A percentile compares a stretch with the other conserved stretches of the same genome.
Evolutionary conservation across 2,113 vertebrate species (phyloP).

Genomic region (Cryptotis parvus): DNA sequence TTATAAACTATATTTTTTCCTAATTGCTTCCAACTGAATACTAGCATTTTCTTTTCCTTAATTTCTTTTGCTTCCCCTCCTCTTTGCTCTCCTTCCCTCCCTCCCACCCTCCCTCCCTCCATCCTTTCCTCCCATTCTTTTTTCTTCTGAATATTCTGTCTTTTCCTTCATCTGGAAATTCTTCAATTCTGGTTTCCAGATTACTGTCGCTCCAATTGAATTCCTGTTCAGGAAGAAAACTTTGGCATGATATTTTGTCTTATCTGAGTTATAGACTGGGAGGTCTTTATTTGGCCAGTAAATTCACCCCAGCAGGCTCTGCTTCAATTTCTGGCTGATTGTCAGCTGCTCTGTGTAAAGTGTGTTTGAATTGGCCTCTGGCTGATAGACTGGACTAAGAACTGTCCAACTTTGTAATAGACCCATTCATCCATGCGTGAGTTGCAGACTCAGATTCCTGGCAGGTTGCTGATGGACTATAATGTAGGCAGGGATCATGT

Average conservation of each 20-base stretch:
- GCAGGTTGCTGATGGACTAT: neutral
- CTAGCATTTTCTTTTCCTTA: neutral
- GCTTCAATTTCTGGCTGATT: conserved; percentile 56
- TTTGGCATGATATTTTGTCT: conserved; percentile 26
- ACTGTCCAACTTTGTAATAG: neutral
- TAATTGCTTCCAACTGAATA: neutral
- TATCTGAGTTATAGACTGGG: neutral
- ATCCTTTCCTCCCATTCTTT: neutral
- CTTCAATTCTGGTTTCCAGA: neutral
- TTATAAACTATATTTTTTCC: neutral
- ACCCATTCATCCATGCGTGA: neutral
- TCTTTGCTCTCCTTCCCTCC: too few relatives aligned
- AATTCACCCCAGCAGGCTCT: conserved; percentile 1
- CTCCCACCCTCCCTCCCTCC: too few relatives aligned
- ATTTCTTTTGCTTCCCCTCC: fast-evolving
- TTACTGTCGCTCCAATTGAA: neutral
- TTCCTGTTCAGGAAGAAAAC: neutral
- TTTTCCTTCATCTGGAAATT: conserved; percentile 45
- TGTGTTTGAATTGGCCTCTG: conserved; percentile 15
- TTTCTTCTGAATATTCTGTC: neutral
- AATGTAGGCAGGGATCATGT: neutral
- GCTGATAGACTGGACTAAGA: neutral
- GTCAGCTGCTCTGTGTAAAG: conserved; percentile 47
- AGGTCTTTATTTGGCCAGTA: conserved; percentile 46
- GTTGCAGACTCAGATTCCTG: neutral